Evolutionary conservation across 2,113 vertebrate species (phyloP).

Genomic region (Lophotis ruficrista): DNA sequence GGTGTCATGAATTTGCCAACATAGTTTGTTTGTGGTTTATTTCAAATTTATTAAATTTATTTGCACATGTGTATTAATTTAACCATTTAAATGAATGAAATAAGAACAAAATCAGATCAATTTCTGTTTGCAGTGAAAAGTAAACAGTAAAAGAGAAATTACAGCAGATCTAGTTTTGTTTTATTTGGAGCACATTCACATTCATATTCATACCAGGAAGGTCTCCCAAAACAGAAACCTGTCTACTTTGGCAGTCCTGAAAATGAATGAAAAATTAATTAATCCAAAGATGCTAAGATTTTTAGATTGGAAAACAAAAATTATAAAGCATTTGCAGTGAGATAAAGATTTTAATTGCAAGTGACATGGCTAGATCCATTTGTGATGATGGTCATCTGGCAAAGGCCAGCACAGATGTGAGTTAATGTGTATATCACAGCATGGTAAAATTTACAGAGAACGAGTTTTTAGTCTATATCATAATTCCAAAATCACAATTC

Average conservation of each 20-base stretch:
- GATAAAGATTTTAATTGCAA: background rate
- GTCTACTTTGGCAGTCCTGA: background rate
- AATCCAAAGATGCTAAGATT: background rate
- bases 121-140: background rate
- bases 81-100: background rate
- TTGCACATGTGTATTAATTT: background rate
- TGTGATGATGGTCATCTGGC: background rate
- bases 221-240: background rate
- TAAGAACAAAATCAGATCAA: background rate
- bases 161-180: background rate
- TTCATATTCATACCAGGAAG: background rate
- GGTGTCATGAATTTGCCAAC: background rate
- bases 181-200: background rate
- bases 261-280: background rate
- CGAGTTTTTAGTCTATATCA: background rate
- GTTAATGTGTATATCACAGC: rapidly evolving
- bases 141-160: background rate
- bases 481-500: background rate
- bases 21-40: background rate
- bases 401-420: background rate
- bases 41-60: background rate
- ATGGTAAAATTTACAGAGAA: background rate
- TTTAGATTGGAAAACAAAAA: background rate
- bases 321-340: background rate
- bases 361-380: background rate